phyloP scores from a whole-genome alignment of 2,888 invertebrate genomes.

The Lacanobia oleracea region DNA sequence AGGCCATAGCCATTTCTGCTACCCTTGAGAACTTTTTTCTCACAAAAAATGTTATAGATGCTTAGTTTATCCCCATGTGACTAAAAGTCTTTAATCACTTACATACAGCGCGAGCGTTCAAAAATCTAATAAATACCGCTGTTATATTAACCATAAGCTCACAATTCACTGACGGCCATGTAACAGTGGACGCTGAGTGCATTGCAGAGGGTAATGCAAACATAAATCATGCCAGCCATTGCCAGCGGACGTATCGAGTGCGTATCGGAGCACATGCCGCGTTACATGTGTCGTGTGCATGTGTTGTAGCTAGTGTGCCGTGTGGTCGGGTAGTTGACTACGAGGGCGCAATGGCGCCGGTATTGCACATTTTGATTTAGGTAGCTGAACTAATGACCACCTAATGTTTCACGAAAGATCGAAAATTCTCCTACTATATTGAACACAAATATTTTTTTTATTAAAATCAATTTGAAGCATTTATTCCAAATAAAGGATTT shows the following conservation, averaged over 20 bases:
- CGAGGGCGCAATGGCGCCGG: not conserved
- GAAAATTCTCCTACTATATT: not conserved
- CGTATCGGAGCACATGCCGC: slow-evolving; percentile 13
- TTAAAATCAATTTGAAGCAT: too few relatives aligned
- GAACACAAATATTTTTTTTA: too few relatives aligned
- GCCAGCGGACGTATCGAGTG: slow-evolving; percentile 16
- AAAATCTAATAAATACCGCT: not conserved
- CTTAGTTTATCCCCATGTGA: not conserved
- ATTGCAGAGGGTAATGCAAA: slow-evolving; percentile 7
- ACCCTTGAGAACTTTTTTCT: not conserved
- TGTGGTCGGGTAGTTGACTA: slow-evolving; percentile 5
- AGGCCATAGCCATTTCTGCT: too few relatives aligned
- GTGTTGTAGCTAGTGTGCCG: not conserved
- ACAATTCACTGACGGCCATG: not conserved
- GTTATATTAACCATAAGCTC: not conserved
- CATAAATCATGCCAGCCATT: slow-evolving; percentile 29
- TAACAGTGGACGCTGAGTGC: not conserved
- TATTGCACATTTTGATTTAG: slow-evolving; percentile 19
- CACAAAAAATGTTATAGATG: too few relatives aligned
- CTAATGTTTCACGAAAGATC: not conserved
- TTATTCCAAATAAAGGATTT: too few relatives aligned
- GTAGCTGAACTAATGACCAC: not conserved
- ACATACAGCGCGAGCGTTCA: not conserved
- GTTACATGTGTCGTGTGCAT: slow-evolving; percentile 1
- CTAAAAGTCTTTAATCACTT: not conserved